phyloP scores from a whole-genome alignment of 2,113 vertebrate species.

The Pterocles burchelli region DNA sequence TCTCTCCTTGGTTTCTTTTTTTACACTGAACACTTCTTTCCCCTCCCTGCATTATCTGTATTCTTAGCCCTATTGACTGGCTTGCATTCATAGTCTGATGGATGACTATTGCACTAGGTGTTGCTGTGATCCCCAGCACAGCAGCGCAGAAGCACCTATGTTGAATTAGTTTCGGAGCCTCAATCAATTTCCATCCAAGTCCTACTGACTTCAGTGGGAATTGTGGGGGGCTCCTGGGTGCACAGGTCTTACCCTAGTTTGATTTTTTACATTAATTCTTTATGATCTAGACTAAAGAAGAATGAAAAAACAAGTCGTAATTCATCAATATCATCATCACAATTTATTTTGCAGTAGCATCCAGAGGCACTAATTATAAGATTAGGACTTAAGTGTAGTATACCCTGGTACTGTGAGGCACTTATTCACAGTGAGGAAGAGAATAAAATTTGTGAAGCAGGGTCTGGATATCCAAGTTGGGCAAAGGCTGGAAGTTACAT shows the following conservation, averaged over 20 bases:
- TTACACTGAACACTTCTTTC: background rate
- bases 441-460: background rate
- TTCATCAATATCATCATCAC: background rate
- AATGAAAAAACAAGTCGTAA: background rate
- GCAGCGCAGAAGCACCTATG: background rate
- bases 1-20: constrained; percentile 1
- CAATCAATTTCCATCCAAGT: background rate
- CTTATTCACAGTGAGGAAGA: background rate
- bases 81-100: background rate
- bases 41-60: background rate
- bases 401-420: background rate
- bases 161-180: background rate
- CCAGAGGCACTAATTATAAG: background rate
- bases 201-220: background rate
- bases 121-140: background rate
- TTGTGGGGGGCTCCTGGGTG: background rate
- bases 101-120: background rate
- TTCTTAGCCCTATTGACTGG: background rate
- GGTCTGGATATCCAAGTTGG: background rate
- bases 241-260: background rate
- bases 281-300: background rate
- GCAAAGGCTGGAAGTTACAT: background rate
- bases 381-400: background rate
- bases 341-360: background rate
- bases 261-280: background rate